Base-by-base conservation (phyloP, 2,888 invertebrate genomes). In the Amiota communis region DNA sequence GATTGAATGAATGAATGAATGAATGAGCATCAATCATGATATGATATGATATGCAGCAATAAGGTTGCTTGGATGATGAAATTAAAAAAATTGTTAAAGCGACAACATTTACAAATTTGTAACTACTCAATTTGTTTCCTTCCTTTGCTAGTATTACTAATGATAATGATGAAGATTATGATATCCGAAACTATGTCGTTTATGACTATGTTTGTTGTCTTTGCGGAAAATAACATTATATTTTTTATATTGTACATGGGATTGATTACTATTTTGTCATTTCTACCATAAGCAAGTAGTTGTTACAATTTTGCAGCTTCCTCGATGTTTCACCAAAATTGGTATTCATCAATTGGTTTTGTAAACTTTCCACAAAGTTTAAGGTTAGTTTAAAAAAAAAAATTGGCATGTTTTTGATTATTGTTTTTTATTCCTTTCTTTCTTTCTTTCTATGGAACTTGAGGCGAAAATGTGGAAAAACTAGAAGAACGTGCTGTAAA, bases 401-500 rank as follows among this genome's bases (percentile, higher is more conserved):
- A 6, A 36, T 36, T 36, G 36, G 4, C 36, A 36, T 36, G 4
- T 36, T 36, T 36, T 36, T 6, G 36, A 36, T 36, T 6, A 36
- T 36, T 36, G 36, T 36, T 36, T 36, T 36, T 36, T n/a, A 0
- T 53, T 53, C 13, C 23, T 53, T 53, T 8, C 53, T 12, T 53
- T 12, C 6, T 12, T 53, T 53, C n/a, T 46, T 36, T 63, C 11
- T 36, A 46, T 46, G 36, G 46, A 63, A 63, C 46, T 63, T 17
- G 59, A 6, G 17, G 20, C 20, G 71, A 47, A 68, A 72, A 68
- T 72, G 72, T 65, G 76, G 71, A 77, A 79, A 72, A 84, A 81
- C 82, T 73, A 73, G 80, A 76, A 84, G 79, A 83, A 81, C 82
- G 72, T 74, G 78, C 73, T 56, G 65, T 48, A 10, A 48, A 59